Percentiles rank a stretch among this genome's conserved stretches.
Conservation (phyloP, 1,140 invertebrate genomes). For the Temnothorax curvispinosus region DNA sequence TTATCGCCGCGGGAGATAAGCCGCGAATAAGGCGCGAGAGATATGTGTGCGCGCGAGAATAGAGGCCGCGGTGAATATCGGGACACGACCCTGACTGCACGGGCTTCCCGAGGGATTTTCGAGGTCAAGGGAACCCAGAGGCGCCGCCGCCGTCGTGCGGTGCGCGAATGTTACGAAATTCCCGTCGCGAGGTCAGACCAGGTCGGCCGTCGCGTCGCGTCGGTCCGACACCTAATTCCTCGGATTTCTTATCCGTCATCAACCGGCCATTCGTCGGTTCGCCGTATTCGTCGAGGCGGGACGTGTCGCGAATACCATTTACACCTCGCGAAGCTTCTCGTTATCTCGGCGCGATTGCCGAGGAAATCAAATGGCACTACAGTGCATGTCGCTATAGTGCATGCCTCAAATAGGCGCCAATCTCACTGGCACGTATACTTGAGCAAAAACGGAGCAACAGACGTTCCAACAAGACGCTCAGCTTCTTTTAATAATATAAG, state of each 20-base stretch:
- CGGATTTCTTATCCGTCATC: not conserved
- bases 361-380: not conserved
- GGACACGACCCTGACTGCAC: slow-evolving; percentile 62
- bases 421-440: not conserved
- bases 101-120: slow-evolving; percentile 70
- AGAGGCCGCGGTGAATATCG: not conserved
- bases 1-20: slow-evolving; percentile 15
- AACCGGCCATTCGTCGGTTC: too few relatives aligned
- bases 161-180: slow-evolving; percentile 25
- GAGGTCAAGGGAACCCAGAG: slow-evolving; percentile 73
- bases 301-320: slow-evolving; percentile 6
- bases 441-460: not conserved
- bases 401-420: not conserved
- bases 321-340: not conserved
- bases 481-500: not conserved
- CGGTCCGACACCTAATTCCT: slow-evolving; percentile 18
- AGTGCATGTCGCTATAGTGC: not conserved
- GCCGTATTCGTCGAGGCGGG: not conserved
- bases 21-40: not conserved
- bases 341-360: not conserved
- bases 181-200: not conserved
- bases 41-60: not conserved
- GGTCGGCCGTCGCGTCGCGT: not conserved
- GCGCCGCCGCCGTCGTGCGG: slow-evolving; percentile 35
- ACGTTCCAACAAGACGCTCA: not conserved